These are phyloP conservation scores for Puffinus mauretanicus DNA, from an alignment of 2,113 vertebrate genomes.

Conservation along the genomic window DNA sequence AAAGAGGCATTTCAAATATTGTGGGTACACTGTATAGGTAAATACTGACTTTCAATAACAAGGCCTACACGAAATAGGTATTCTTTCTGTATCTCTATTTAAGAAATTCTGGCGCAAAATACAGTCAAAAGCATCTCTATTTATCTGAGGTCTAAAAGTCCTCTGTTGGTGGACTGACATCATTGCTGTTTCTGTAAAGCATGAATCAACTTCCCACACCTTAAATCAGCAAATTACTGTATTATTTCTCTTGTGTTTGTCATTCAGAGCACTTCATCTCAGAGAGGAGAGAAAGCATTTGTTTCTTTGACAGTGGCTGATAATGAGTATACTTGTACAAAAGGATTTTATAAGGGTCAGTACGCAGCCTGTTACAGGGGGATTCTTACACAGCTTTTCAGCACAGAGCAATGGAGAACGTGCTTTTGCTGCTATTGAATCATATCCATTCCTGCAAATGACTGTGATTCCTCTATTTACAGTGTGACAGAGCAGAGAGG, in stretches of 20 bases:
- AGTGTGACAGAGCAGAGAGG: neutral
- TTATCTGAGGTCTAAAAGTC: neutral
- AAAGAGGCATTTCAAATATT: neutral
- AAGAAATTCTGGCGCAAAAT: neutral
- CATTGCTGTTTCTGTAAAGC: neutral
- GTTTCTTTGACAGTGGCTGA: neutral
- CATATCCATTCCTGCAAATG: neutral
- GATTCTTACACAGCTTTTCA: neutral
- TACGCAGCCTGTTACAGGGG: neutral
- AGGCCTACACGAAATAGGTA: neutral
- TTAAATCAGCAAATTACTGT: slow-evolving; percentile 36
- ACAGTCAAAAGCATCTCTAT: neutral
- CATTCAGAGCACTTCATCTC: neutral
- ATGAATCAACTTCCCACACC: slow-evolving; percentile 19
- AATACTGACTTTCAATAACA: neutral
- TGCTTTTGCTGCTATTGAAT: neutral
- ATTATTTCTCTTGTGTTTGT: slow-evolving; percentile 19
- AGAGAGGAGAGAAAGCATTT: neutral
- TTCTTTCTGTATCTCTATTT: neutral
- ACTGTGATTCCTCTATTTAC: neutral
- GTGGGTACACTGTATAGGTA: neutral
- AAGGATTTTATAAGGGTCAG: neutral
- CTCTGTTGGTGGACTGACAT: neutral
- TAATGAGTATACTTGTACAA: slow-evolving; percentile 1
- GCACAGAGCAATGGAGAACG: neutral